Evolutionary conservation across 2,797 vertebrate genomes (phyloP), one percentile per base, ranked within the genome.

Genomic region (Chaetodon trifasciatus): DNA sequence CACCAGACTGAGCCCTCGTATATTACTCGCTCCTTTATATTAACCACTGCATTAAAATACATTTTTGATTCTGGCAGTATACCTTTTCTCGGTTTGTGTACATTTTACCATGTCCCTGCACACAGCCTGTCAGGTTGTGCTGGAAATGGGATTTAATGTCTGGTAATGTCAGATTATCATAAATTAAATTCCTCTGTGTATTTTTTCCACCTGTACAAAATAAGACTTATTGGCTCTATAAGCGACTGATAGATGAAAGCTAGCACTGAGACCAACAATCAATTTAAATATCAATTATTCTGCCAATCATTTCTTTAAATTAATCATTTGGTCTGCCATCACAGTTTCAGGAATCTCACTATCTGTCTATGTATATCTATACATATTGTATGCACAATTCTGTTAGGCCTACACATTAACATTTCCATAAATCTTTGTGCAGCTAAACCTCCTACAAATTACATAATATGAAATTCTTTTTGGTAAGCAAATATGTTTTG

Each of bases 161-260:
- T 44, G 10, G 50, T 76, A 53, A 72, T 73, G 65, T 75, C 70
- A 70, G 77, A 83, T 83, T 74, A 78, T 71, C 70, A 77, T 68
- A 71, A 71, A 74, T 80, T 68, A 78, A 32, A 73, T 62, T 67
- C 35, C 19, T 32, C 35, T 6, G n/a, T 24, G 55, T 55, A 5
- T 19, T 58, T 63, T 68, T 68, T 55, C 50, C 21, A 50, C 3
- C 11, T 58, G 24, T 24, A 39, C 17, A 64, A 39, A 46, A 39
- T 21, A 23, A 40, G n/a, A 63, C 19, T 4, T 52, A 71, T 78
- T 24, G 35, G 15, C 42, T 39, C 40, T 32, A 15, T 5, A 39
- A 3, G 6, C 28, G 44, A 50, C 44, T 35, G 23, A 46, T 21
- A 50, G 37, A 68, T 46, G 28, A 16, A 7, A 64, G 15, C 37